Evolutionary conservation across 2,113 vertebrate genomes (phyloP).

Genomic region (Macaca fascicularis): DNA sequence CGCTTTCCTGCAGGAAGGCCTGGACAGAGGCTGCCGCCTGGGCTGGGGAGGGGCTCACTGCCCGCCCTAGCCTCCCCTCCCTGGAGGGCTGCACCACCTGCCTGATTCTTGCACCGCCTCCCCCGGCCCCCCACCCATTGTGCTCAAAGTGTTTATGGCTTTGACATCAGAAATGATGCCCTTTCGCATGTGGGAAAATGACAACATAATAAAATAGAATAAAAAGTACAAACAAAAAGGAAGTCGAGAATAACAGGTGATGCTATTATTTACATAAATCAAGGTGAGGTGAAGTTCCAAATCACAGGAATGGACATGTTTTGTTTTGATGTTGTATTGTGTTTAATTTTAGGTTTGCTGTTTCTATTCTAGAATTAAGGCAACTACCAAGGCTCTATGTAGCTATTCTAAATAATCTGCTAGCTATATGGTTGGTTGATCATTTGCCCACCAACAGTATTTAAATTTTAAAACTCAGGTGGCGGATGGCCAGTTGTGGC

Average conservation of each 20-base stretch:
- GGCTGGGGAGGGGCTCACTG: background rate
- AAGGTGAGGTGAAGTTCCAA: background rate
- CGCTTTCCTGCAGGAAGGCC: background rate
- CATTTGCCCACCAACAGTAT: background rate
- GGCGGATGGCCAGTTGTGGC: fast-evolving
- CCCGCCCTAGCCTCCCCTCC: background rate
- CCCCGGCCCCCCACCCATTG: fast-evolving
- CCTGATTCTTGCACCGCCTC: fast-evolving
- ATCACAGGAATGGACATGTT: background rate
- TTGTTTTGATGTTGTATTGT: background rate
- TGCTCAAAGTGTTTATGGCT: background rate
- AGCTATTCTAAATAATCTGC: background rate
- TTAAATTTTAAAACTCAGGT: background rate
- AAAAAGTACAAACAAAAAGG: no score
- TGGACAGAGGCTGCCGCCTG: background rate
- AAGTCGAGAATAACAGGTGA: fast-evolving
- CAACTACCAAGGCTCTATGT: background rate
- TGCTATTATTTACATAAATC: background rate
- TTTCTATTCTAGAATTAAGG: background rate
- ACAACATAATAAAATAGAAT: background rate
- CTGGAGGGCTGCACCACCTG: fast-evolving
- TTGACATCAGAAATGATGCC: background rate
- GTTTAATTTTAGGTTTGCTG: background rate
- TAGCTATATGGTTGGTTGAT: fast-evolving
- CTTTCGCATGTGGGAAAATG: background rate